phyloP scores from a whole-genome alignment of 2,113 vertebrate species.

The Hucho hucho region DNA sequence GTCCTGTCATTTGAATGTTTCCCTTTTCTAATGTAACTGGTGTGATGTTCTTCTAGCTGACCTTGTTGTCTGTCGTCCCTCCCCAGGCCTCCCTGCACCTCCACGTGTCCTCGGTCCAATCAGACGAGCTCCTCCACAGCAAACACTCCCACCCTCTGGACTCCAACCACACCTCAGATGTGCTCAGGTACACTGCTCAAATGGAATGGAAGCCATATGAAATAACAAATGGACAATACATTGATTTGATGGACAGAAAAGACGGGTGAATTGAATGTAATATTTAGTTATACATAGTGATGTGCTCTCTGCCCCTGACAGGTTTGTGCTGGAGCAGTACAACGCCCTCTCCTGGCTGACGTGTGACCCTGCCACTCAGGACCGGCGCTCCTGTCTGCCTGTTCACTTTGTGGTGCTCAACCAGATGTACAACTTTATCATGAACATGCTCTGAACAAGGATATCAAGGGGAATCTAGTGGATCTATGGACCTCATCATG shows the following conservation, averaged over 20 bases:
- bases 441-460: conserved; percentile 85
- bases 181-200: conserved; percentile 85
- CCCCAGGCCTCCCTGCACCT: conserved; percentile 96
- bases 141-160: conserved; percentile 99
- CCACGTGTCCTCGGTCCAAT: conserved; percentile 98
- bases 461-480: conserved; percentile 24
- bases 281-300: not conserved
- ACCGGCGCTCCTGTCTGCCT: conserved; percentile 97
- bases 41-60: not conserved
- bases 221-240: not conserved
- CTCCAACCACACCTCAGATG: conserved; percentile 99
- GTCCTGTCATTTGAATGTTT: not conserved
- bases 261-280: not conserved
- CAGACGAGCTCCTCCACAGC: conserved; percentile 97
- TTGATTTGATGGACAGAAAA: not conserved
- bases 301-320: conserved; percentile 53
- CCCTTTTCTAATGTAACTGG: not conserved
- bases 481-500: conserved; percentile 17
- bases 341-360: conserved; percentile 99
- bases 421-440: conserved; percentile 99
- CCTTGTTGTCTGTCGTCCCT: conserved; percentile 6
- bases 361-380: conserved; percentile 97
- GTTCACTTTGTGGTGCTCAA: conserved; percentile 99
- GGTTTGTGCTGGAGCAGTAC: conserved; percentile 99
- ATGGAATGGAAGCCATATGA: not conserved